Base-by-base conservation (phyloP, 2,888 invertebrate species). In the Cecidostiba fungosa region DNA sequence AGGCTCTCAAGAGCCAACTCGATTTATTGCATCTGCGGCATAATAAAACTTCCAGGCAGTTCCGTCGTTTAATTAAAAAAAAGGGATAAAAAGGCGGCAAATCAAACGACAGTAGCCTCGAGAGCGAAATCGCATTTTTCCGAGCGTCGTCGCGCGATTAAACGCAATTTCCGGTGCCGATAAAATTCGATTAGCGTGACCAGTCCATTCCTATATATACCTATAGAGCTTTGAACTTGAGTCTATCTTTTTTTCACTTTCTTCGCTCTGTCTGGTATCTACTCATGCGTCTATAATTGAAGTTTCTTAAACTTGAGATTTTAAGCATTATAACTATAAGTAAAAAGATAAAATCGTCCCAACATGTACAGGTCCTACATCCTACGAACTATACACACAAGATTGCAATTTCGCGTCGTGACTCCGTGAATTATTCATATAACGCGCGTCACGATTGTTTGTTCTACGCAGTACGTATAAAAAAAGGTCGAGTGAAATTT, bases 101-200 rank as follows among this genome's bases (percentile, higher is more conserved):
- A 14, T 62, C 36, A 77, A 66, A 23, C 62, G 14, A 10, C 26
- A 59, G n/a, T 76, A 8, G n/a, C 54, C 54, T 12, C 59, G 50
- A 19, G 43, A 77, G 43, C 19, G 59, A 62, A 19, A 47, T 66
- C 66, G 26, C 26, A 62, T 77, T 77, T 77, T 77, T 77, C 39
- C 62, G 8, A 23, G 29, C 43, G 66, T 19, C 19, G 54, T 59
- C 54, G 32, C 32, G 36, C 70, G 72, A 79, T 69, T 50, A 70
- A 70, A 70, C 54, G 32, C 54, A 80, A 80, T 80, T 70, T 72
- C 70, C 54, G 72, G 70, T 14, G 6, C 16, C 26, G 54, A 80
- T 80, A 54, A 72, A 80, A 80, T 72, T 72, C 72, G 80, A 80
- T 80, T 59, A 62, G 14, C 16, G 43, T 50, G 32, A 29, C 32